Evolutionary conservation across 2,113 vertebrate species (phyloP).

Genomic region (Perca flavescens): DNA sequence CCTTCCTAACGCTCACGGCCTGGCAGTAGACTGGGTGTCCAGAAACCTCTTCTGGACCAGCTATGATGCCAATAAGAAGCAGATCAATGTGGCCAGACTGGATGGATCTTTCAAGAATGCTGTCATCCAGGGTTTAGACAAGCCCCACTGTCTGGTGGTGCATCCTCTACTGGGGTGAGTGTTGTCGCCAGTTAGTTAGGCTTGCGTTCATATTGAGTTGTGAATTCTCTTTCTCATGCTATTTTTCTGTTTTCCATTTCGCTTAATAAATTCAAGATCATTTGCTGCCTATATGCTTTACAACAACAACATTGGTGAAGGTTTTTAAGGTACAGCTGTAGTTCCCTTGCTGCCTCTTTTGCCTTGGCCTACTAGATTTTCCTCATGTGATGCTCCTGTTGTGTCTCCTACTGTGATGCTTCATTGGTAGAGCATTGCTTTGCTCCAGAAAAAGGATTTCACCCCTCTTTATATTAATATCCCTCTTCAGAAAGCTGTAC

Average conservation of each 20-base stretch:
- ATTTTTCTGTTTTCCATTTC: not conserved
- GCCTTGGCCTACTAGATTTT: not conserved
- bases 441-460: not conserved
- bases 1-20: conserved; percentile 93
- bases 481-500: conserved; percentile 89
- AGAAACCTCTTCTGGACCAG: conserved; percentile 98
- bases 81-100: conserved; percentile 95
- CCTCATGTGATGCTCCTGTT: not conserved
- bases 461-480: not conserved
- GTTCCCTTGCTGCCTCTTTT: not conserved
- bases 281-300: not conserved
- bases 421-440: not conserved
- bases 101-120: conserved; percentile 98
- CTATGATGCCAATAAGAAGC: conserved; percentile 95
- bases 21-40: conserved; percentile 98
- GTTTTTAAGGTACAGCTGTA: not conserved
- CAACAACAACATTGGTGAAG: not conserved
- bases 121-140: conserved; percentile 94
- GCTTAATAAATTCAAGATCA: not conserved
- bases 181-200: not conserved
- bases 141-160: conserved; percentile 93
- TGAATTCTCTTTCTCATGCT: not conserved
- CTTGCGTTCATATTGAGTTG: not conserved
- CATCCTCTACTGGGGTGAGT: conserved; percentile 91
- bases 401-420: not conserved